Base-by-base conservation (phyloP, 2,797 vertebrate species). In the Sebastes taczanowskii region DNA sequence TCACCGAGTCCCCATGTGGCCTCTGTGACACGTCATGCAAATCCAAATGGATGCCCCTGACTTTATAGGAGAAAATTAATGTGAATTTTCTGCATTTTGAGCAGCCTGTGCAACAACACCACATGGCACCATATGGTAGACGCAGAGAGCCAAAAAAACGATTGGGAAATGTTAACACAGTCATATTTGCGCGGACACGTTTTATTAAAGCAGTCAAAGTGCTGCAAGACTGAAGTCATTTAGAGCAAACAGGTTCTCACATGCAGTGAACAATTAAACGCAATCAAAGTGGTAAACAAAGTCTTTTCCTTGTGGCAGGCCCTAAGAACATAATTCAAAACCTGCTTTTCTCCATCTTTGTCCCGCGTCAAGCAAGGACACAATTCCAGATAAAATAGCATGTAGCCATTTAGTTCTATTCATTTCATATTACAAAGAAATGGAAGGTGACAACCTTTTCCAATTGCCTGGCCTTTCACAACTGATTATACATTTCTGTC, bases 51-150 rank as follows among this genome's bases (percentile, higher is more conserved):
- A 94, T 91, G 89, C 85, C 83, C 85, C 86, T 80, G 60, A 90
- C 89, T 90, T 92, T 88, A 89, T 27, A 80, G 74, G 67, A 32
- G 80, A 71, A 91, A 94, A 91, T 90, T 65, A 81, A 93, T 90
- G 89, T 76, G 84, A 91, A 88, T 90, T 80, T 82, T 80, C 83
- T 82, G 83, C 85, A 89, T 91, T 92, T 88, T 85, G 88, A 94
- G 85, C 88, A 92, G 90, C 75, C 60, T 83, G 86, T 70, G 89
- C 83, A 78, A 82, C 89, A 93, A 89, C 84, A 93, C 83, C 91
- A 93, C 90, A 94, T 92, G 93, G 92, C 90, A 91, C 93, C 93
- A 94, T 94, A 94, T 95, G 93, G 70, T 73, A 9, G 52, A 74
- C 0, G 10, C 76, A 66, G 70, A 32, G 81, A 87, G 88, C 85